Evolutionary conservation across 2,888 invertebrate species (phyloP).

Genomic region (Agrotis puta): DNA sequence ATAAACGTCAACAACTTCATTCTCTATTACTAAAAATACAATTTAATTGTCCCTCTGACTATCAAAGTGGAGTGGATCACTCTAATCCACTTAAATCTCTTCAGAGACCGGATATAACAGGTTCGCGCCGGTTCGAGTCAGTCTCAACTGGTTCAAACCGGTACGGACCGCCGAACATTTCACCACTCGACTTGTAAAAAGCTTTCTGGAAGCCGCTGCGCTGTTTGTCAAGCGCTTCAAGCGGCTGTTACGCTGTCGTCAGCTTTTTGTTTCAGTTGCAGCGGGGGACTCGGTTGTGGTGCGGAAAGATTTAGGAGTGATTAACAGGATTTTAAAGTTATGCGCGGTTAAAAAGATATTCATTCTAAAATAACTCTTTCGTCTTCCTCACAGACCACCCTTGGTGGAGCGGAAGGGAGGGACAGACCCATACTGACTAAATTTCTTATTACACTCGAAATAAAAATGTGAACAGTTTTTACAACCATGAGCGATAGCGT

Average conservation of each 20-base stretch:
- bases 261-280: slow-evolving; percentile 35
- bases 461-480: slow-evolving; percentile 55
- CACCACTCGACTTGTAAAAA: slow-evolving; percentile 56
- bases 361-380: background rate
- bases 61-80: slow-evolving; percentile 32
- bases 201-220: slow-evolving; percentile 49
- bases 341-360: background rate
- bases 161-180: slow-evolving; percentile 41
- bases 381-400: no score
- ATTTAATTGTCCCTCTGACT: slow-evolving; percentile 42
- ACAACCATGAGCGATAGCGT: slow-evolving; percentile 42
- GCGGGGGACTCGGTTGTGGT: background rate
- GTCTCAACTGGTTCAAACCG: slow-evolving; percentile 6
- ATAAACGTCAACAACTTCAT: slow-evolving; percentile 1
- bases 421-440: no score
- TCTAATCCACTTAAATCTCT: slow-evolving; percentile 52
- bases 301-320: slow-evolving; percentile 5
- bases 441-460: no score
- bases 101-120: slow-evolving; percentile 54
- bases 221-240: slow-evolving; percentile 58
- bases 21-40: slow-evolving; percentile 38
- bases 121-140: slow-evolving; percentile 26
- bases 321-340: background rate
- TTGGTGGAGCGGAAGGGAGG: no score
- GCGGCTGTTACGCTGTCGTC: slow-evolving; percentile 28